These are phyloP conservation scores for Cebidichthys violaceus DNA, from an alignment of 2,113 vertebrate species.

Conservation along the genomic window DNA sequence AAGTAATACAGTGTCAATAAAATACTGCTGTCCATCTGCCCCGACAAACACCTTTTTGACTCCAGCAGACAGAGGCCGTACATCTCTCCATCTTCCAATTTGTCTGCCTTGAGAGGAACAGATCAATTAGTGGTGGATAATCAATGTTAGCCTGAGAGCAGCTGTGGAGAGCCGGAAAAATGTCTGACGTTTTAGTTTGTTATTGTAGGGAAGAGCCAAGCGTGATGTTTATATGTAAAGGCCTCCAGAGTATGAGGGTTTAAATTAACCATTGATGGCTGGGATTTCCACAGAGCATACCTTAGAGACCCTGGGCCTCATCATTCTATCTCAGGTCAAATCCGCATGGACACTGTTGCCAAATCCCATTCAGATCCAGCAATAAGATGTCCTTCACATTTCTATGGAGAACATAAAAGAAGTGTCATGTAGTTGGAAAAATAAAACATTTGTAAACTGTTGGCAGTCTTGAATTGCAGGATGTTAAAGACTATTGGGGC, in stretches of 20 bases:
- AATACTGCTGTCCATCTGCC: constrained; percentile 1
- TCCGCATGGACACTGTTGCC: constrained; percentile 56
- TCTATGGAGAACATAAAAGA: constrained; percentile 8
- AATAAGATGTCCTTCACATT: constrained; percentile 33
- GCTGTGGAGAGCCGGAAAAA: constrained; percentile 57
- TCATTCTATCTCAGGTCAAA: constrained; percentile 59
- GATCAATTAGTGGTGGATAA: constrained; percentile 62
- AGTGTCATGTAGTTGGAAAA: constrained; percentile 6
- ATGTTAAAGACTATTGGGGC: background rate
- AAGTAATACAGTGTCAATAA: constrained; percentile 22
- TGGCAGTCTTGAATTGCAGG: background rate
- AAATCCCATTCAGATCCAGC: constrained; percentile 33
- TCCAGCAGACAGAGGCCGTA: background rate
- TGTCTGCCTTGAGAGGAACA: constrained; percentile 42
- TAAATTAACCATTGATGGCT: constrained; percentile 71
- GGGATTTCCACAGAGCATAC: constrained; percentile 62
- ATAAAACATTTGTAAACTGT: constrained; percentile 9
- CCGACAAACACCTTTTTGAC: constrained; percentile 1
- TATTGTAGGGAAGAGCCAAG: constrained; percentile 62
- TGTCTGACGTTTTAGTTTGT: constrained; percentile 60
- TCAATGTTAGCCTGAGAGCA: constrained; percentile 55
- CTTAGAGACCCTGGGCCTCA: constrained; percentile 57
- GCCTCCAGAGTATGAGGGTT: constrained; percentile 64
- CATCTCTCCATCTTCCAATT: constrained; percentile 31
- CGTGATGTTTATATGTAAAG: constrained; percentile 68